Evolutionary conservation across 2,888 invertebrate genomes (phyloP).

Genomic region (Hirtodrosophila trivittata): DNA sequence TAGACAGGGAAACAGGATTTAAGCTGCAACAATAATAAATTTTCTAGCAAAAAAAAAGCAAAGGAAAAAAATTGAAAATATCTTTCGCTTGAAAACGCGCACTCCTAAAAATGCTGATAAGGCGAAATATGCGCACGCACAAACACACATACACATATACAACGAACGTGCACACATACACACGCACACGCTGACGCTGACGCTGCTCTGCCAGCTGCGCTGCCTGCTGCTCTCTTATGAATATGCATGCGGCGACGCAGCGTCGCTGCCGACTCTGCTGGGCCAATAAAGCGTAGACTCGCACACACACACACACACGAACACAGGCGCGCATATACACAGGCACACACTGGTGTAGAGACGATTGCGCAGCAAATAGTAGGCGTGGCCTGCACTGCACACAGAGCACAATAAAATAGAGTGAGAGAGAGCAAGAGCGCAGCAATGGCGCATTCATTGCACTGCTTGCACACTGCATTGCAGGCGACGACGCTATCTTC

Average conservation of each 20-base stretch:
- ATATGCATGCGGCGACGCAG: slow-evolving; percentile 69
- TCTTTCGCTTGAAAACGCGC: slow-evolving; percentile 60
- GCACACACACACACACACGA: slow-evolving; percentile 40
- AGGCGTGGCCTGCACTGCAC: slow-evolving; percentile 57
- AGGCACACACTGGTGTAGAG: background rate
- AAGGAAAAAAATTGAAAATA: slow-evolving; percentile 55
- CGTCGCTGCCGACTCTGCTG: slow-evolving; percentile 42
- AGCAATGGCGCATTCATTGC: slow-evolving; percentile 58
- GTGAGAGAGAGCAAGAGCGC: slow-evolving; percentile 41
- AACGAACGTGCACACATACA: slow-evolving; percentile 16
- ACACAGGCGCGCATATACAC: slow-evolving; percentile 10
- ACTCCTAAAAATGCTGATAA: slow-evolving; percentile 75
- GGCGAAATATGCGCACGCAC: slow-evolving; percentile 72
- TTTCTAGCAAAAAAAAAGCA: slow-evolving; percentile 48
- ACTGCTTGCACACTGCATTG: slow-evolving; percentile 59
- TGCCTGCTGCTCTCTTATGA: slow-evolving; percentile 62
- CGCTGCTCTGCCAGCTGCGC: slow-evolving; percentile 25
- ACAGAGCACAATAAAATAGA: slow-evolving; percentile 11
- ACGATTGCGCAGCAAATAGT: slow-evolving; percentile 42
- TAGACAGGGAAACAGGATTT: slow-evolving; percentile 66
- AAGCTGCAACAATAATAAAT: slow-evolving; percentile 79
- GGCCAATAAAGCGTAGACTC: slow-evolving; percentile 62
- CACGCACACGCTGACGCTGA: slow-evolving; percentile 14
- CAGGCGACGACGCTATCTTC: slow-evolving; percentile 5
- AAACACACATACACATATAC: slow-evolving; percentile 19